A percentile compares a stretch with the other conserved stretches of the same genome.
phyloP scores from a whole-genome alignment of 2,113 vertebrate genomes.

The Amphiprion ocellaris region DNA sequence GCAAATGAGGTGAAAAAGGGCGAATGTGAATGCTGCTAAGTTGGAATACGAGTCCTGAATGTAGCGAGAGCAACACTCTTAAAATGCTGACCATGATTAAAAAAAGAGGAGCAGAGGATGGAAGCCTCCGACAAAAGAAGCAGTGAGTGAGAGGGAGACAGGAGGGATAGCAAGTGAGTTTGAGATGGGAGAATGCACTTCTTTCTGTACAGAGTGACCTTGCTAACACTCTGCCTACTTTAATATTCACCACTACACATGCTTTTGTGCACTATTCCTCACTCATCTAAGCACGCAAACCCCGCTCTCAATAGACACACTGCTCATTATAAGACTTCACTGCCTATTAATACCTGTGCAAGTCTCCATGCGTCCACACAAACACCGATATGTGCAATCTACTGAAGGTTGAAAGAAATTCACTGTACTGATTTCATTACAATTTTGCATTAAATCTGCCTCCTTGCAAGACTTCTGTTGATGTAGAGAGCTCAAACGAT shows the following conservation, averaged over 20 bases:
- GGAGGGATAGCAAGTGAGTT: slow-evolving; percentile 35
- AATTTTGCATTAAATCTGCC: slow-evolving; percentile 46
- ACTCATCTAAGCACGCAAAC: slow-evolving; percentile 53
- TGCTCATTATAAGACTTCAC: slow-evolving; percentile 51
- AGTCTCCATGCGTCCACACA: slow-evolving; percentile 22
- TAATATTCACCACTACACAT: slow-evolving; percentile 74
- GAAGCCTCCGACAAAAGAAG: slow-evolving; percentile 40
- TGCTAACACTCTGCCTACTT: slow-evolving; percentile 59
- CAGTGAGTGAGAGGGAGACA: slow-evolving; percentile 17
- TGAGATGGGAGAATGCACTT: slow-evolving; percentile 57
- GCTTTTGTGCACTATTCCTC: slow-evolving; percentile 64
- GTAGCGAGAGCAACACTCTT: slow-evolving; percentile 40
- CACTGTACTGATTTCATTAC: slow-evolving; percentile 59
- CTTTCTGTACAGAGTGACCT: slow-evolving; percentile 61
- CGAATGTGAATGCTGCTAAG: slow-evolving; percentile 47
- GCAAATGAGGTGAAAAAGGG: slow-evolving; percentile 61
- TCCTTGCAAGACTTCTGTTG: slow-evolving; percentile 30
- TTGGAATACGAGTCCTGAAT: slow-evolving; percentile 36
- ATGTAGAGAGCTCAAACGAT: slow-evolving; percentile 84
- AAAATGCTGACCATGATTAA: slow-evolving; percentile 65
- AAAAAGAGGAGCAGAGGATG: slow-evolving; percentile 44
- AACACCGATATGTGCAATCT: slow-evolving; percentile 4
- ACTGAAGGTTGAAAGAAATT: slow-evolving; percentile 18
- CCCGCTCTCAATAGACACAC: slow-evolving; percentile 43
- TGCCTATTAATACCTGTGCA: slow-evolving; percentile 18